Base-by-base conservation (phyloP, 2,888 invertebrate genomes). In the Apocheima hispidaria region DNA sequence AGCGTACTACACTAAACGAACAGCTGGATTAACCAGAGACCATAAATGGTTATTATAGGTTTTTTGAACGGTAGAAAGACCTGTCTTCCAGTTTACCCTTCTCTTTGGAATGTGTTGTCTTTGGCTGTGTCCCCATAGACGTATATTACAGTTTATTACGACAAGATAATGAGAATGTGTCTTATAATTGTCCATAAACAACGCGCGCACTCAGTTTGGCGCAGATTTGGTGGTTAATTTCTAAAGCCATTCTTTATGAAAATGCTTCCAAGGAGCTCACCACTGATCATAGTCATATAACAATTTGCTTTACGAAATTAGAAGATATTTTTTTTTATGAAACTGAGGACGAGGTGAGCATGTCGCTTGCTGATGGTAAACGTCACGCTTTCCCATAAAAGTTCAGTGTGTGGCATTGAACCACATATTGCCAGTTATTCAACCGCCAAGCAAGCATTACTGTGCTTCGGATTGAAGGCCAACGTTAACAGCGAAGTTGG, bases 151-250 rank as follows among this genome's bases (percentile, higher is more conserved):
- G 50, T 60, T 60, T 60, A 60, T 60, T 43, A 18, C 54, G 60
- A 54, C 60, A 40, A 43, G 41, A 43, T 60, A 60, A 60, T 54
- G 54, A 60, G 60, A 60, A 53, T 50, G 59, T 53, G 60, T 44
- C 60, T 60, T 50, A 43, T 54, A 60, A 60, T 60, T 60, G 60
- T 50, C 54, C 50, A 60, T 60, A 54, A 60, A 60, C 60, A 50
- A 53, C 21, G 49, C 36, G 49, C 33, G 28, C 49, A 50, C 54
- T 43, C 50, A 26, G 20, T 54, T 60, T 43, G 41, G 43, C 40
- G 28, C 26, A 44, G 21, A 23, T 50, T 50, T 28, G 41, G 54
- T 30, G 18, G 43, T 36, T 54, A 60, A 60, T 60, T 50, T 60
- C 43, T 50, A 54, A n/a, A 50, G 54, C n/a, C 16, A 16, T 28